phyloP scores from a whole-genome alignment of 1,140 invertebrate species.

The Papilio polytes region DNA sequence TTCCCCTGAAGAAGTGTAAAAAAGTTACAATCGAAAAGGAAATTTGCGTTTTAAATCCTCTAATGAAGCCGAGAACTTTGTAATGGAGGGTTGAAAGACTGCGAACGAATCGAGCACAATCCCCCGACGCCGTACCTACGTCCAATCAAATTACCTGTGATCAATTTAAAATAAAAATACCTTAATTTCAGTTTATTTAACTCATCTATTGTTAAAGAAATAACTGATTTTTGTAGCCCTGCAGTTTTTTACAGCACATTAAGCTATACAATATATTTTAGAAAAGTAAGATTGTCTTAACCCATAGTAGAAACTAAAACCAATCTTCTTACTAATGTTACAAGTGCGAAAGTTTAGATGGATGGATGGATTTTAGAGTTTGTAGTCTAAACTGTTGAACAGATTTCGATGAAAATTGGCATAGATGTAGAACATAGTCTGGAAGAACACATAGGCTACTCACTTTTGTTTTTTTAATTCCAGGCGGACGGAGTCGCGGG shows the following conservation, averaged over 20 bases:
- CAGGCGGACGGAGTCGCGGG: no score
- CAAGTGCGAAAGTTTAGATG: no score
- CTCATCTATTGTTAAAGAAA: neutral
- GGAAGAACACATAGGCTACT: no score
- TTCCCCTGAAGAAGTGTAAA: conserved; percentile 81
- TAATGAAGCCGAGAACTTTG: conserved; percentile 83
- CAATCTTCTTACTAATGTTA: no score
- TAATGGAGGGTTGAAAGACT: conserved; percentile 83
- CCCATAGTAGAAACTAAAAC: no score
- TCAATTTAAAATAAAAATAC: conserved; percentile 44
- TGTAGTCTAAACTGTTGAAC: no score
- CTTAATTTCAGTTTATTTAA: conserved; percentile 17
- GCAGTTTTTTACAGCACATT: neutral
- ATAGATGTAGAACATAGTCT: no score
- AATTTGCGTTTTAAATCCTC: conserved; percentile 84
- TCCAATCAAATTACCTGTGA: conserved; percentile 44
- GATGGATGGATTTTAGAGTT: no score
- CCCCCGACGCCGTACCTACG: conserved; percentile 41
- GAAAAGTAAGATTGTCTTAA: no score
- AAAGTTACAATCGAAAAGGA: conserved; percentile 84
- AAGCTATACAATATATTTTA: no score
- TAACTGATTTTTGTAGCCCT: neutral
- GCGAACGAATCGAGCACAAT: conserved; percentile 76
- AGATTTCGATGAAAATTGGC: no score
- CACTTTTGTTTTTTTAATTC: no score